phyloP scores from a whole-genome alignment of 2,888 invertebrate species.

The Cheilosia urbana region DNA sequence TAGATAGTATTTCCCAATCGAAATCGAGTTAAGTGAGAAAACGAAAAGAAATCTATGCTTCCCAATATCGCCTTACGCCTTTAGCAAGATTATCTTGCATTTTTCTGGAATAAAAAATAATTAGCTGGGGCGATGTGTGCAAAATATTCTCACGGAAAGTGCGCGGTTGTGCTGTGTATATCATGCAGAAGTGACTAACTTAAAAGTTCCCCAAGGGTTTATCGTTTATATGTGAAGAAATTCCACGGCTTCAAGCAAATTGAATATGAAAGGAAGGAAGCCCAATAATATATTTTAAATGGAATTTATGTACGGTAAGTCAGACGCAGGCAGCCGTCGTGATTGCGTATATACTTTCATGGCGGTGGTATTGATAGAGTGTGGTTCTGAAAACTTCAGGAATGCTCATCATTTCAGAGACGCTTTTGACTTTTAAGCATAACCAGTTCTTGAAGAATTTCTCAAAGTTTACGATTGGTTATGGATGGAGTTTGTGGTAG shows the following conservation, averaged over 20 bases:
- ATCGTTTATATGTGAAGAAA: slow-evolving; percentile 37
- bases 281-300: slow-evolving; percentile 46
- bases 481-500: slow-evolving; percentile 30
- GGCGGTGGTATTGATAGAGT: slow-evolving; percentile 12
- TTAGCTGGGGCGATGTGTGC: slow-evolving; percentile 43
- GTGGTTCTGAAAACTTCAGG: slow-evolving; percentile 56
- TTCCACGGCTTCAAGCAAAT: slow-evolving; percentile 41
- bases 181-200: slow-evolving; percentile 47
- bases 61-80: slow-evolving; percentile 10
- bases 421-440: slow-evolving; percentile 65
- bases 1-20: background rate
- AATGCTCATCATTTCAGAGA: slow-evolving; percentile 71
- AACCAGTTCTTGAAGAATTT: slow-evolving; percentile 67
- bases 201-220: slow-evolving; percentile 26
- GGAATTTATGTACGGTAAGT: slow-evolving; percentile 68
- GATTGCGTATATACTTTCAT: slow-evolving; percentile 11
- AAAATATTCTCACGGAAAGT: slow-evolving; percentile 50
- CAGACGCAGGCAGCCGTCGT: slow-evolving; percentile 5
- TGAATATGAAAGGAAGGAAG: slow-evolving; percentile 49
- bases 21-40: background rate
- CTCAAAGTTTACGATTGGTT: slow-evolving; percentile 59
- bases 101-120: slow-evolving; percentile 33
- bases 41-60: slow-evolving; percentile 25
- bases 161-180: slow-evolving; percentile 31
- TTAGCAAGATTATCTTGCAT: slow-evolving; percentile 21